Evolutionary conservation across 2,113 vertebrate species (phyloP), one percentile per base, ranked within the genome.

Genomic region (Stegostoma tigrinum): DNA sequence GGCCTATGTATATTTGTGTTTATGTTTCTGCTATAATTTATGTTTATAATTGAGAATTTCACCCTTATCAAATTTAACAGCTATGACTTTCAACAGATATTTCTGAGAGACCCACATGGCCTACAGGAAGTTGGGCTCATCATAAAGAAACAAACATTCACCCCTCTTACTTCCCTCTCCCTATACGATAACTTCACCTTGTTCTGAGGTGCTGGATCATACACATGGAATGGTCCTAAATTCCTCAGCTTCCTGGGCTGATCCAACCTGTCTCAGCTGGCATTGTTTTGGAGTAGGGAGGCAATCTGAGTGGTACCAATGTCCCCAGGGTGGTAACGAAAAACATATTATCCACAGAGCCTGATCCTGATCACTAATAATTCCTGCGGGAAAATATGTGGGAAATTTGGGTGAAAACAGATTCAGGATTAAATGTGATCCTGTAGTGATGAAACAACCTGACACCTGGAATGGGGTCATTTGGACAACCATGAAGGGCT

Each of bases 301-400:
- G 23, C 48, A 34, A 38, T 70, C 42, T 0, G 5, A 93, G 12
- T 30, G 8, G 12, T 38, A 27, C 42, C 93, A 70, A 72, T 66
- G 67, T 70, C 93, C n/a, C 42, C 67, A 70, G 93, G 67, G 64
- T 1, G 30, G 42, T 67, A 4, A 45, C 30, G 45, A 23, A 95
- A 95, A 95, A 95, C 89, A 94, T 67, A 42, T 94, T 68, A 94
- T 8, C n/a, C 17, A 67, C 61, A 95, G 67, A 30, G 27, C 67
- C 38, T 30, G 27, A 24, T 17, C 93, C 23, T 55, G 21, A 24
- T 55, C 10, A 23, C 24, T 89, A 45, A 42, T 45, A 24, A 48
- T n/a, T 15, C 45, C 21, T 89, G 48, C 86, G 55, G 86, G 48
- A 89, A 87, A 89, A 3, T 30, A 23, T 89, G 48, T 89, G 86